Conservation (phyloP, 2,888 invertebrate genomes). For the Abscondita cerata region DNA sequence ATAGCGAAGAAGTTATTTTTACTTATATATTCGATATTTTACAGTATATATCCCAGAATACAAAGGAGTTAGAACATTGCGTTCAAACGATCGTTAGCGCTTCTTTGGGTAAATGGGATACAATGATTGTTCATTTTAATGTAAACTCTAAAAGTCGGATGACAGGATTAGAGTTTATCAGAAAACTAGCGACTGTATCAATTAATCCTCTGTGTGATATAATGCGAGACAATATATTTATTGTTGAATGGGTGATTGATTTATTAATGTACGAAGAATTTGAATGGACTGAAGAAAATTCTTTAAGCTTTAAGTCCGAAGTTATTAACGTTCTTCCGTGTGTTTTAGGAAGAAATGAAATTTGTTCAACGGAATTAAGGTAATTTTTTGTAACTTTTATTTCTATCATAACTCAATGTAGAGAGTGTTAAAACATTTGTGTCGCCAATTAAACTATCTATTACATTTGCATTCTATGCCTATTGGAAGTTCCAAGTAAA, state of each 20-base stretch:
- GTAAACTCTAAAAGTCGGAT: slow-evolving; percentile 21
- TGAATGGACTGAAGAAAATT: slow-evolving; percentile 25
- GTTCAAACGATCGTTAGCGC: slow-evolving; percentile 25
- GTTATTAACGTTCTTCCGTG: slow-evolving; percentile 40
- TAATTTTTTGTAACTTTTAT: no score
- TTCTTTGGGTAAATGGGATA: slow-evolving; percentile 42
- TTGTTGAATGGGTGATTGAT: slow-evolving; percentile 35
- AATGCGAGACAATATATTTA: slow-evolving; percentile 10
- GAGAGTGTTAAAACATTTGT: no score
- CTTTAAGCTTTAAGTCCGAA: slow-evolving; percentile 37
- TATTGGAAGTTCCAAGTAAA: no score
- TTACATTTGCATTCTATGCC: no score
- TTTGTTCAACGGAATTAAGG: slow-evolving; percentile 40
- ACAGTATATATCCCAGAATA: slow-evolving; percentile 31
- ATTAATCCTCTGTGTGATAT: slow-evolving; percentile 13
- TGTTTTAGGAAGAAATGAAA: slow-evolving; percentile 34
- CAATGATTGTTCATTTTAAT: slow-evolving; percentile 43
- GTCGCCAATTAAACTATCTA: no score
- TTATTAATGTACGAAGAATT: slow-evolving; percentile 29
- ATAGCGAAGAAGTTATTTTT: neutral
- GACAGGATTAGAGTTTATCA: slow-evolving; percentile 44
- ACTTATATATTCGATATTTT: slow-evolving; percentile 31
- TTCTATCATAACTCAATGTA: no score
- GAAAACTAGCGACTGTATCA: slow-evolving; percentile 22
- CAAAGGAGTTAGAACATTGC: slow-evolving; percentile 29